Percentiles rank a stretch among this genome's conserved stretches.
Evolutionary conservation across 2,113 vertebrate genomes (phyloP).

Genomic region (Psittacara wagleri): DNA sequence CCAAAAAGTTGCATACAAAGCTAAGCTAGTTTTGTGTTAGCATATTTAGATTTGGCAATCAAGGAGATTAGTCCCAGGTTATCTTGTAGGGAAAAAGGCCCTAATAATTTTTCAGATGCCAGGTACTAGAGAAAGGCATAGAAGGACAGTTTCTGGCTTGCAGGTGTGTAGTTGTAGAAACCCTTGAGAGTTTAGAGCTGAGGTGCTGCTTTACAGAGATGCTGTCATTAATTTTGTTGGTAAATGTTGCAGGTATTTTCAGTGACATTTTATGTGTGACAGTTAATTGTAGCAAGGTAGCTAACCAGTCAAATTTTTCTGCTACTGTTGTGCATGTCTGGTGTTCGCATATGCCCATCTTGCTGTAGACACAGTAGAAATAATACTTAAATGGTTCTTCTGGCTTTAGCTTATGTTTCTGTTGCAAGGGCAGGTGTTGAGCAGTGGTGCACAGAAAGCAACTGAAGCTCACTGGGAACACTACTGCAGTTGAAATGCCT

Average conservation of each 20-base stretch:
- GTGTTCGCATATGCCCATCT: background rate
- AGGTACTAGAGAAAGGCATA: background rate
- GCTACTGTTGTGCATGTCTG: accelerated
- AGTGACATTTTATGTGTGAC: background rate
- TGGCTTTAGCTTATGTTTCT: background rate
- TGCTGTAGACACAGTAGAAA: background rate
- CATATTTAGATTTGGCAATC: background rate
- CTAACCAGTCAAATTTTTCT: background rate
- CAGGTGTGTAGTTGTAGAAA: background rate
- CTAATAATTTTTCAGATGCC: background rate
- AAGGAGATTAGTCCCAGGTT: background rate
- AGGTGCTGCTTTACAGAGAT: background rate
- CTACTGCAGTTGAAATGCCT: background rate
- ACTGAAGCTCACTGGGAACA: background rate
- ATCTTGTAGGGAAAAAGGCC: background rate
- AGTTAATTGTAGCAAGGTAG: background rate
- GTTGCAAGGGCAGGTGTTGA: background rate
- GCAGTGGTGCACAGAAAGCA: background rate
- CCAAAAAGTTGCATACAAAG: background rate
- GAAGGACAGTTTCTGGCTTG: background rate
- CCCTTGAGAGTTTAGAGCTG: background rate
- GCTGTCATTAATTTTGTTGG: background rate
- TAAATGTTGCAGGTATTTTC: background rate
- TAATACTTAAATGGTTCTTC: background rate
- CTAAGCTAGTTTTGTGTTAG: background rate